phyloP scores from a whole-genome alignment of 2,888 invertebrate genomes.

The Lepetodrilus schrolli region DNA sequence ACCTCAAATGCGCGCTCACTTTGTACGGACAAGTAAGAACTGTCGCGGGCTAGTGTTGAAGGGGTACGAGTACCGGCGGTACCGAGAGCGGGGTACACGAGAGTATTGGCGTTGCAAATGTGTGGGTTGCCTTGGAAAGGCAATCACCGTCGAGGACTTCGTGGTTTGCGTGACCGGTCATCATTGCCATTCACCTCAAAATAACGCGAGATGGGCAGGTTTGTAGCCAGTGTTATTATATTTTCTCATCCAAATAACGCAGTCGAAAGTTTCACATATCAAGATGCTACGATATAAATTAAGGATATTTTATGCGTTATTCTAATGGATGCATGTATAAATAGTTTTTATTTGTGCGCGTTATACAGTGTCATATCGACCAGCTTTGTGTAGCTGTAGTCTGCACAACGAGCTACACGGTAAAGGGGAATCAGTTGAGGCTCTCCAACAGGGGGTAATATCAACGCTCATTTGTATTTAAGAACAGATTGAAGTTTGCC shows the following conservation, averaged over 20 bases:
- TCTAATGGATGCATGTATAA: too few relatives aligned
- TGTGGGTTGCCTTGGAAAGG: neutral
- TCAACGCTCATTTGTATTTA: neutral
- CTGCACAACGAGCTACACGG: neutral
- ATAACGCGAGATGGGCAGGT: too few relatives aligned
- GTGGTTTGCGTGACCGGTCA: neutral
- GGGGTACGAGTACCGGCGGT: constrained; percentile 13
- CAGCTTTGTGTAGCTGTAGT: neutral
- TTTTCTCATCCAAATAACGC: too few relatives aligned
- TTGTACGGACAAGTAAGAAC: constrained; percentile 6
- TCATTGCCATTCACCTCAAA: neutral
- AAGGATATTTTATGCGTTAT: too few relatives aligned
- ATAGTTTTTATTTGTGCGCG: too few relatives aligned
- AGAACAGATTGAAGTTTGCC: too few relatives aligned
- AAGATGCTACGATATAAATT: too few relatives aligned
- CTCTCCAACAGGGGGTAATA: neutral
- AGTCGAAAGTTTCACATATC: too few relatives aligned
- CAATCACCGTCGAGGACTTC: neutral
- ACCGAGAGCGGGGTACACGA: neutral
- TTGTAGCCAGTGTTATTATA: too few relatives aligned
- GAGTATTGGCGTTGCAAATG: constrained; percentile 17
- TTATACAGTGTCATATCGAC: neutral
- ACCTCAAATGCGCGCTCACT: neutral
- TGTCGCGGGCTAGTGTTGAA: neutral
- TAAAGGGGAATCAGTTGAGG: neutral